phyloP scores from a whole-genome alignment of 2,113 vertebrate species.

The Caloenas nicobarica region DNA sequence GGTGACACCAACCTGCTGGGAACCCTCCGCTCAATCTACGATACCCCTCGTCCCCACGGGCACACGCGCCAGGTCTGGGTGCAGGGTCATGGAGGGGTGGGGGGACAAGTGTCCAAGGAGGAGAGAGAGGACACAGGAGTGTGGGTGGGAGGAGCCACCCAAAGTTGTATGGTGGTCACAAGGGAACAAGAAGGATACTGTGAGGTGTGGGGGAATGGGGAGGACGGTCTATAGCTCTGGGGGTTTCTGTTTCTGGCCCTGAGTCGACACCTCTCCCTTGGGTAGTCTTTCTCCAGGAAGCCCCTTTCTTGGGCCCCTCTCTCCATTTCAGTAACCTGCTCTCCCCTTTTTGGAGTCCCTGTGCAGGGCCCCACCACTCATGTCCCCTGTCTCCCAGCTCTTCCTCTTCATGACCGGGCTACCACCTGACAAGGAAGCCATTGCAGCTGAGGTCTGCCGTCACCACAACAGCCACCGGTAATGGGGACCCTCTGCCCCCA shows the following conservation, averaged over 20 bases:
- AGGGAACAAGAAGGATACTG: not conserved
- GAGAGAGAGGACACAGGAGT: not conserved
- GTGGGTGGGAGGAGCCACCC: not conserved
- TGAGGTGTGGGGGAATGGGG: not conserved
- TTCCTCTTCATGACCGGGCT: not conserved
- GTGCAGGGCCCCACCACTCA: not conserved
- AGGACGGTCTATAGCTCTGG: not conserved
- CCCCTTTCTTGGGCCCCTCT: not conserved
- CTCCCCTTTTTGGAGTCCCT: not conserved
- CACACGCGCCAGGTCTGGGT: not conserved
- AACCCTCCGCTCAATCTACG: not conserved
- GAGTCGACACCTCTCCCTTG: not conserved
- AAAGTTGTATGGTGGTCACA: not conserved
- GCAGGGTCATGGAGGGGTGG: not conserved
- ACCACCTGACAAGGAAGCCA: not conserved
- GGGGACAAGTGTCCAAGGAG: not conserved
- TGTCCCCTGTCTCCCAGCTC: not conserved
- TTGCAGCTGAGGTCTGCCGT: not conserved
- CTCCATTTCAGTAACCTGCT: not conserved
- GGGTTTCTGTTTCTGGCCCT: not conserved
- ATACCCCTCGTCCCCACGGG: rapidly evolving
- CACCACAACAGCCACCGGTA: not conserved
- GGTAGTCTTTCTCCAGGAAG: not conserved
- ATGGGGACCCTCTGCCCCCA: not conserved
- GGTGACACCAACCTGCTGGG: not conserved